Conservation (phyloP, 2,797 vertebrate species). For the Artibeus lituratus region DNA sequence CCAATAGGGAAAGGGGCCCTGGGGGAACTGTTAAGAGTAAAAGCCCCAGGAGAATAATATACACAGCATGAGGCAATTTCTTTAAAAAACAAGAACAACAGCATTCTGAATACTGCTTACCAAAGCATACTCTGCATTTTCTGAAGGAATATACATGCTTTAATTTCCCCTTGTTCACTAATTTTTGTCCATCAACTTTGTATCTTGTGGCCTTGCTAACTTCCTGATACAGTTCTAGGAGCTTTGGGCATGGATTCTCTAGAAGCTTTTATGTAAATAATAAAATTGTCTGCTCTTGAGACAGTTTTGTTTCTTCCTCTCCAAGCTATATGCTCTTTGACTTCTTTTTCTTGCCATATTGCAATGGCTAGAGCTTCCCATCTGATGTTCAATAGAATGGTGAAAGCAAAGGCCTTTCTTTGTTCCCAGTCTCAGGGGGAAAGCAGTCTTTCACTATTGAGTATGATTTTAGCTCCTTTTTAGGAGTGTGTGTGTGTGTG, state of each 20-base stretch:
- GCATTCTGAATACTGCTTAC: background rate
- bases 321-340: background rate
- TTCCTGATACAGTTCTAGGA: background rate
- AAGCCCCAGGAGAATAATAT: background rate
- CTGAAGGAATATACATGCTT: background rate
- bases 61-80: background rate
- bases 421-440: background rate
- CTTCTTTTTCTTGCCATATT: slow-evolving; percentile 40
- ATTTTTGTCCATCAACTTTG: background rate
- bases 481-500: background rate
- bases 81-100: background rate
- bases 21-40: background rate
- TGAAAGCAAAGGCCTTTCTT: background rate
- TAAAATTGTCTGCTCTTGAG: background rate
- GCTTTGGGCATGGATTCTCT: background rate
- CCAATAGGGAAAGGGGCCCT: background rate
- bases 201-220: background rate
- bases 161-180: background rate
- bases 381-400: background rate
- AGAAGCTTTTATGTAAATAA: background rate
- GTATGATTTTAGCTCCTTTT: background rate
- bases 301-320: background rate
- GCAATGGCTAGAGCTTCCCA: background rate
- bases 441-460: background rate
- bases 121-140: background rate